A percentile compares a stretch with the other conserved stretches of the same genome.
Conservation (phyloP, 2,888 invertebrate species). For the Cryptocephalus moraei region DNA sequence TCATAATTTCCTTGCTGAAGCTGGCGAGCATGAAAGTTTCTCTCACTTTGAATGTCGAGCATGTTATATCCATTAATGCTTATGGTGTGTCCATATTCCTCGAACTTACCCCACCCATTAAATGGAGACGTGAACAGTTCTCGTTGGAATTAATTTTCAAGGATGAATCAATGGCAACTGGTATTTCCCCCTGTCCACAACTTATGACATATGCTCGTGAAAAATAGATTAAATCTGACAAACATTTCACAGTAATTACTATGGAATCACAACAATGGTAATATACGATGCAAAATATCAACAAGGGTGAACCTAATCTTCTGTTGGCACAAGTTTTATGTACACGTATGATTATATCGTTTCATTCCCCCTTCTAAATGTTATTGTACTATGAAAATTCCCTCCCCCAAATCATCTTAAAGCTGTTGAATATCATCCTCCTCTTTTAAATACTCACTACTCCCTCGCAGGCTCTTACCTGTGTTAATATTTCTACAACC, state of each 20-base stretch:
- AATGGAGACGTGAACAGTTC: too few relatives aligned
- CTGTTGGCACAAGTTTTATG: slow-evolving; percentile 14
- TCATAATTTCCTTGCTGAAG: too few relatives aligned
- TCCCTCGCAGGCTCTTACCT: slow-evolving; percentile 4
- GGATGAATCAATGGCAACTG: too few relatives aligned
- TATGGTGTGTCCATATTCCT: too few relatives aligned
- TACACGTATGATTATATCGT: slow-evolving; percentile 13
- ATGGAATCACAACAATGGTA: slow-evolving; percentile 17
- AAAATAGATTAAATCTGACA: background rate
- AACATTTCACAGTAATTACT: slow-evolving; percentile 17
- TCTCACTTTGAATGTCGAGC: too few relatives aligned
- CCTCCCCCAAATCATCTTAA: slow-evolving; percentile 14
- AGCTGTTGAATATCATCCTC: slow-evolving; percentile 16
- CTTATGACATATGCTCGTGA: too few relatives aligned
- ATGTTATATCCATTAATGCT: too few relatives aligned
- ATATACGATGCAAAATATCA: slow-evolving; percentile 15
- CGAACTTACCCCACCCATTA: too few relatives aligned
- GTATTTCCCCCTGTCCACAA: too few relatives aligned
- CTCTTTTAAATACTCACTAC: slow-evolving; percentile 11
- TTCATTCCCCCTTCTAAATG: slow-evolving; percentile 10
- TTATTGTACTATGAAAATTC: slow-evolving; percentile 10
- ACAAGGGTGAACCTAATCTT: slow-evolving; percentile 17
- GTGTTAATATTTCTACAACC: slow-evolving; percentile 5
- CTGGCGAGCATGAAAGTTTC: too few relatives aligned
- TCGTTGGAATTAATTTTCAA: too few relatives aligned